Conservation (phyloP, 1,140 invertebrate species). For the Chironomus striatipennis region DNA sequence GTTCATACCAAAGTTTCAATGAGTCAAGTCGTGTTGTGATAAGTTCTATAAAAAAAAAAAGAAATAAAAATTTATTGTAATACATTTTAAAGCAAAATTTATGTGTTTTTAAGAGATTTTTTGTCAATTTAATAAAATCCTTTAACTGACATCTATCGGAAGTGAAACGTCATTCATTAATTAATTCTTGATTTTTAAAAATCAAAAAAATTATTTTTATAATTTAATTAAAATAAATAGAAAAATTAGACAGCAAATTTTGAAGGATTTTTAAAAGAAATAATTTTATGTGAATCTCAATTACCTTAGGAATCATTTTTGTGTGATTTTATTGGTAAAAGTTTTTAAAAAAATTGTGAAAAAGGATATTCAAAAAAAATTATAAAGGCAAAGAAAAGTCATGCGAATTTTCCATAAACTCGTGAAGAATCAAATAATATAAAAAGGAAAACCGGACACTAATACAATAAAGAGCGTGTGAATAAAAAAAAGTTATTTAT, state of each 20-base stretch:
- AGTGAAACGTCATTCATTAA: too few species aligned
- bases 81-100: not conserved
- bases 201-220: not conserved
- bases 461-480: slow-evolving; percentile 9
- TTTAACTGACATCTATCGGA: too few species aligned
- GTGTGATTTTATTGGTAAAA: not conserved
- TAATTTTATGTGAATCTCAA: not conserved
- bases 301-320: not conserved
- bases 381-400: too few species aligned
- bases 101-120: not conserved
- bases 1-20: not conserved
- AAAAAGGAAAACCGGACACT: slow-evolving; percentile 14
- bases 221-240: not conserved
- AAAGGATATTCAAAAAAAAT: not conserved
- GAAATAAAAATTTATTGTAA: not conserved
- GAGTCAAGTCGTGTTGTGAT: not conserved
- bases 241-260: too few species aligned
- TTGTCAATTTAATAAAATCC: slow-evolving; percentile 4
- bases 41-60: not conserved
- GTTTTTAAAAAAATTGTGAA: not conserved
- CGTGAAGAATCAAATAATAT: not conserved
- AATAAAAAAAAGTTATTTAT: not conserved
- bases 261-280: not conserved
- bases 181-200: too few species aligned
- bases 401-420: not conserved